Evolutionary conservation across 1,140 invertebrate genomes (phyloP).

Genomic region (Drosophila kikkawai): DNA sequence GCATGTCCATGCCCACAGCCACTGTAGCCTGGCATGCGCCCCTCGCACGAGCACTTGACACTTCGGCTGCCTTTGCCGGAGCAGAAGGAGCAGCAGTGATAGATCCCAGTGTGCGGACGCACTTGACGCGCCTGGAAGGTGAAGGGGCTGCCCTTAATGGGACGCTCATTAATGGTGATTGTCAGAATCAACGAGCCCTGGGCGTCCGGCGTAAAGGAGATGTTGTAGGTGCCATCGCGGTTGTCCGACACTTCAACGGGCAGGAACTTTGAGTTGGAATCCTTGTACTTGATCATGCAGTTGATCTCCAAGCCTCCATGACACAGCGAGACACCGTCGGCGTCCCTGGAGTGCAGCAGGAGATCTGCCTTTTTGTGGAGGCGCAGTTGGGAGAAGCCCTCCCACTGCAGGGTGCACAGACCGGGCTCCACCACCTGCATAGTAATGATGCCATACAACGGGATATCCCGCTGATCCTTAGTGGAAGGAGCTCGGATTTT

Average conservation of each 20-base stretch:
- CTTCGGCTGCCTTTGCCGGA: constrained; percentile 90
- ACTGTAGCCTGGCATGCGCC: constrained; percentile 90
- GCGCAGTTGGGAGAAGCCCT: constrained; percentile 85
- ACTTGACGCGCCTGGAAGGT: constrained; percentile 86
- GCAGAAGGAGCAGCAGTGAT: constrained; percentile 93
- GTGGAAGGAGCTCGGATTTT: constrained; percentile 85
- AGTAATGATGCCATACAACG: constrained; percentile 86
- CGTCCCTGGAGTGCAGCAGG: constrained; percentile 86
- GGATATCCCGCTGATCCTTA: constrained; percentile 83
- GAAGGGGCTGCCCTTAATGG: constrained; percentile 88
- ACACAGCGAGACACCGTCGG: constrained; percentile 85
- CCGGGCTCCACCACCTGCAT: constrained; percentile 87
- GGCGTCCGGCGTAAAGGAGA: constrained; percentile 87
- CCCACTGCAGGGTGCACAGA: constrained; percentile 86
- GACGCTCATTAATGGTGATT: constrained; percentile 87
- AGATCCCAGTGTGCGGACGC: constrained; percentile 89
- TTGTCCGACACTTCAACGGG: constrained; percentile 86
- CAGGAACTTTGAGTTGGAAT: constrained; percentile 75
- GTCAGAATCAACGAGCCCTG: constrained; percentile 87
- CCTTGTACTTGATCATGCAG: constrained; percentile 85
- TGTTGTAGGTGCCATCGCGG: constrained; percentile 87
- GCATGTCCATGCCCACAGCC: constrained; percentile 92
- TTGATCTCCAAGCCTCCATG: constrained; percentile 86
- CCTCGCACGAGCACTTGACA: constrained; percentile 89
- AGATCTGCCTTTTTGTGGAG: constrained; percentile 86